Base-by-base conservation (phyloP, 2,113 vertebrate genomes). In the Zosterops borbonicus region DNA sequence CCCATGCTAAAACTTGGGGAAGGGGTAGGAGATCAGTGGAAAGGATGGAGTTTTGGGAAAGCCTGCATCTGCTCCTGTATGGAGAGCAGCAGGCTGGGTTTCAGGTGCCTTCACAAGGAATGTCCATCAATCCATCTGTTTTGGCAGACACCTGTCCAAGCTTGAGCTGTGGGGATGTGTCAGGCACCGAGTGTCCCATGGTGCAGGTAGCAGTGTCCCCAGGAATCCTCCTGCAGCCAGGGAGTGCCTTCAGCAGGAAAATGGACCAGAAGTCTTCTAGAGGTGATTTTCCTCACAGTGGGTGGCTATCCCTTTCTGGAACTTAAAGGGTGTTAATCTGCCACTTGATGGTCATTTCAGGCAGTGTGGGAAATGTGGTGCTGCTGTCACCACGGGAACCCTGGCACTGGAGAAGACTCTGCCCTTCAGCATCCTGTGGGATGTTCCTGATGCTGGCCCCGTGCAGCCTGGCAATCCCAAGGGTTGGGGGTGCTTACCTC, bases 401-500 rank as follows among this genome's bases (percentile, higher is more conserved):
- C 23, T 0, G 0, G 42, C 5, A 4, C 24, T 11, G 25, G 19
- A 59, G 17, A 6, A 1, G 23, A 21, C 31, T 21, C 28, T 5
- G 5, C 0, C 0, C n/a, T 33, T 47, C 42, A 6, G 73, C 53
- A 76, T 35, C 68, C 42, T 8, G 0, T 4, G 9, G 73, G 94
- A 79, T 49, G 73, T 5, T 63, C 56, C 77, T 53, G 29, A 37
- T 28, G 39, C 63, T 9, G 5, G 19, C 6, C 29, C 22, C 33
- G 0, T 5, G 58, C 68, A 76, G 21, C 47, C 63, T 14, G 76
- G 49, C 70, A 86, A 31, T 19, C 20, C 78, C 53, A 6, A 21
- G 62, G 11, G 25, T 5, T 44, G 49, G 68, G 22, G 71, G 56
- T 5, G 24, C 31, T 69, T 52, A 37, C 11, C 63, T 20, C 68